Conservation (phyloP, 2,797 vertebrate species). For the Xenentodon cancila region DNA sequence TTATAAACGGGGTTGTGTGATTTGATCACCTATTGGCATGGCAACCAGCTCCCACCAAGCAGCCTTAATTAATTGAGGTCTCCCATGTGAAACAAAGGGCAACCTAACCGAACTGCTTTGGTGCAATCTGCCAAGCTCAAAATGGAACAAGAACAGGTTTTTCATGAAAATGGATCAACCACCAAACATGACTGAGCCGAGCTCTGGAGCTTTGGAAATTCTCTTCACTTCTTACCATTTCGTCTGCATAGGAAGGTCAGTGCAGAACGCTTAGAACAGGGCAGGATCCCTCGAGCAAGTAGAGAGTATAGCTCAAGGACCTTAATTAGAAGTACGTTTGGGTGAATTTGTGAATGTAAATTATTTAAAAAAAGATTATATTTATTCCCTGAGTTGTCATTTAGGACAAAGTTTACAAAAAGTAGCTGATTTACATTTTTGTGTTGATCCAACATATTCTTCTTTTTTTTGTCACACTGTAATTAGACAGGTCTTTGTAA, state of each 20-base stretch:
- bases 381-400: too few relatives aligned
- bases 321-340: constrained; percentile 16
- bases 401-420: too few relatives aligned
- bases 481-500: constrained; percentile 76
- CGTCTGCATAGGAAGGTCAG: constrained; percentile 38
- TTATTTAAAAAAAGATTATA: too few relatives aligned
- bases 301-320: constrained; percentile 37
- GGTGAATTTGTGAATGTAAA: constrained; percentile 4
- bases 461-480: constrained; percentile 42
- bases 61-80: constrained; percentile 63
- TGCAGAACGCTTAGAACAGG: constrained; percentile 10
- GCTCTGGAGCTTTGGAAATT: constrained; percentile 2
- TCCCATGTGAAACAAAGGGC: constrained; percentile 62
- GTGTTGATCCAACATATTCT: constrained; percentile 50
- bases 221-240: constrained; percentile 12
- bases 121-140: constrained; percentile 41
- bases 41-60: constrained; percentile 59
- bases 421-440: too few relatives aligned
- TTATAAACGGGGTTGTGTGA: constrained; percentile 60
- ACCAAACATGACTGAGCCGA: constrained; percentile 6
- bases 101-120: constrained; percentile 41
- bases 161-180: constrained; percentile 27
- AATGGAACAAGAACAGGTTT: constrained; percentile 35
- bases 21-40: constrained; percentile 68
- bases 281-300: constrained; percentile 30